Base-by-base conservation (phyloP, 1,140 invertebrate genomes). In the Drosophila insularis region DNA sequence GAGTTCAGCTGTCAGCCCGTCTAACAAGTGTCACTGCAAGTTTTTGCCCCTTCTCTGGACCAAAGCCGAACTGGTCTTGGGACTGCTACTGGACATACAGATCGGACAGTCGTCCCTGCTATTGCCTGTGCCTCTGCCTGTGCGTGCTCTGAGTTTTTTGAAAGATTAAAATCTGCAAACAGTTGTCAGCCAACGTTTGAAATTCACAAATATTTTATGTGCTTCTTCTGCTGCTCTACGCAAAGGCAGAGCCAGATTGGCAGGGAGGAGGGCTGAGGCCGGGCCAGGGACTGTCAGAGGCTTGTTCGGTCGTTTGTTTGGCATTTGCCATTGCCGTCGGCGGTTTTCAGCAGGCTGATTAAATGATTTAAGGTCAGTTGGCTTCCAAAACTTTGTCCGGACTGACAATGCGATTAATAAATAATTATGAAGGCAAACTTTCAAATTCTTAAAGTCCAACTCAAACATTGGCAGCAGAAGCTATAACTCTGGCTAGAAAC, bases 91-190 rank as follows among this genome's bases (percentile, higher is more conserved):
- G 73, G 79, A 71, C 74, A 72, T 64, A 46, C 39, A 62, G 27
- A 71, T 71, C 62, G 60, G 13, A 54, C 40, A 76, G 74, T 76
- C 37, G n/a, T n/a, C 59, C 68, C 64, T 70, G 21, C 43, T 39
- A 19, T 21, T 11, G 19, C 40, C 39, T 40, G 17, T 23, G 17
- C n/a, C 23, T 55, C 32, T 72, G 43, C 65, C 55, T 70, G 66
- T 71, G 65, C 65, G 64, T 68, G 72, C 73, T 67, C 43, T 64
- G 78, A 74, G 73, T 77, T 80, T 80, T 89, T 82, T 85, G 84
- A 89, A 84, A 89, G 84, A 89, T 89, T 89, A 89, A 89, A 89
- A 89, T 89, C 84, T 89, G 85, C 84, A 89, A 89, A 89, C 84
- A 89, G 84, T 89, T 89, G 84, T 87, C 84, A 89, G 80, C 80